Percentiles rank a stretch among this genome's conserved stretches.
phyloP scores from a whole-genome alignment of 2,113 vertebrate genomes.

The Pomatostomus ruficeps region DNA sequence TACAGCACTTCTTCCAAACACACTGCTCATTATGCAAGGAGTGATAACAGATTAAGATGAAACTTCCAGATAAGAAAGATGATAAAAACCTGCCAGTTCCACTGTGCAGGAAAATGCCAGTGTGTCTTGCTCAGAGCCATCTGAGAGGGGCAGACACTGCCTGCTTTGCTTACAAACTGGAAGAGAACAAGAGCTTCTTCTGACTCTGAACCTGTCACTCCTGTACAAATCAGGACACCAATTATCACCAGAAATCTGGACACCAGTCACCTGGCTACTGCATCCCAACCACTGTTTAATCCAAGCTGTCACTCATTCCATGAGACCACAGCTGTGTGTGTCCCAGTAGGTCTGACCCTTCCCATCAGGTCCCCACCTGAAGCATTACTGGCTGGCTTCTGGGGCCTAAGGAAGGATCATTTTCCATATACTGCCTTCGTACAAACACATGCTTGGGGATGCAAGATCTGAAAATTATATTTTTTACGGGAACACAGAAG shows the following conservation, averaged over 20 bases:
- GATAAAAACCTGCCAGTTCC: not conserved
- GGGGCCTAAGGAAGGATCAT: not conserved
- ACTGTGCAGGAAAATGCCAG: not conserved
- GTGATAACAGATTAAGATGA: not conserved
- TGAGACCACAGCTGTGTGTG: fast-evolving
- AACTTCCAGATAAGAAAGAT: not conserved
- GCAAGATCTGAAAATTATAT: not conserved
- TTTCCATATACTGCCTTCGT: not conserved
- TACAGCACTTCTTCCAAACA: not conserved
- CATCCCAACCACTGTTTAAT: not conserved
- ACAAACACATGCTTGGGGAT: not conserved
- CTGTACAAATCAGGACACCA: not conserved
- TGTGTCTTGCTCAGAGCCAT: not conserved
- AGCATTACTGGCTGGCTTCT: not conserved
- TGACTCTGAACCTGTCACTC: not conserved
- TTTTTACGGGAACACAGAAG: not conserved
- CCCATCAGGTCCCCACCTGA: not conserved
- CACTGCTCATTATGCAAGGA: not conserved
- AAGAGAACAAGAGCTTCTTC: not conserved
- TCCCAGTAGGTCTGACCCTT: not conserved
- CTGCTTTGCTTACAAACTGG: not conserved
- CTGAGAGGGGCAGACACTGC: not conserved
- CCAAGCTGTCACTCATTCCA: not conserved
- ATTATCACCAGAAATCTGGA: not conserved
- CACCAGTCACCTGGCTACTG: not conserved